Evolutionary conservation across 2,888 invertebrate species (phyloP), one percentile per base, ranked within the genome.

Genomic region (Pyrocoelia pectoralis): DNA sequence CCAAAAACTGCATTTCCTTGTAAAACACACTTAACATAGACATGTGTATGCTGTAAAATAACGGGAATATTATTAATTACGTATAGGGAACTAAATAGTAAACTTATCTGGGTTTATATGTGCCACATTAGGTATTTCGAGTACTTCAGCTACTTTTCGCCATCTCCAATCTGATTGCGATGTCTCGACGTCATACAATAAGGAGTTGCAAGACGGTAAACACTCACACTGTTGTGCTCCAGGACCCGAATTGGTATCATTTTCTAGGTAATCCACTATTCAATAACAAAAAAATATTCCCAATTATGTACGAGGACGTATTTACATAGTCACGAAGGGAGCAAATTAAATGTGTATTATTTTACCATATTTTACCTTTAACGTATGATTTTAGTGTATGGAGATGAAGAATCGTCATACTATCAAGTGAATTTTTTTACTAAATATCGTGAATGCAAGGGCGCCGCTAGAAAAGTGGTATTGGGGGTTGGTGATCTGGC

Each of bases 1-100:
- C 87, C 29, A 89, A 84, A 72, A 89, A 90, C 76, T 90, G 89
- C 0, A 86, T 85, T 72, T 89, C 88, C 76, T 89, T 89, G 80
- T 89, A 89, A 81, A 87, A 89, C 50, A 90, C 84, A 70, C 86
- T 84, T 9, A 89, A 83, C 1, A 86, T 85, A 0, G 88, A 83
- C 75, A 83, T 81, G 69, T 83, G 77, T n/a, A 59, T 61, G 29
- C 75, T 75, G 56, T 65, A 74, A 73, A 24, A 10, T n/a, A 53
- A 10, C 15, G 2, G 6, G 8, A 38, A 15, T 15, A n/a, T 38
- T 33, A 2, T 15, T 6, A 12, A 29, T 14, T 15, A 48, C 33
- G 3, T n/a, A 33, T 48, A 19, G 9, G 0, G 13, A 24, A 13
- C 1, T 1, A n/a, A n/a, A 8, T 41, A 14, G 24, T 5, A 24